A percentile compares a stretch with the other conserved stretches of the same genome.
These are phyloP conservation scores for Carassius gibelio DNA, from an alignment of 2,113 vertebrate species.

Conservation along the genomic window DNA sequence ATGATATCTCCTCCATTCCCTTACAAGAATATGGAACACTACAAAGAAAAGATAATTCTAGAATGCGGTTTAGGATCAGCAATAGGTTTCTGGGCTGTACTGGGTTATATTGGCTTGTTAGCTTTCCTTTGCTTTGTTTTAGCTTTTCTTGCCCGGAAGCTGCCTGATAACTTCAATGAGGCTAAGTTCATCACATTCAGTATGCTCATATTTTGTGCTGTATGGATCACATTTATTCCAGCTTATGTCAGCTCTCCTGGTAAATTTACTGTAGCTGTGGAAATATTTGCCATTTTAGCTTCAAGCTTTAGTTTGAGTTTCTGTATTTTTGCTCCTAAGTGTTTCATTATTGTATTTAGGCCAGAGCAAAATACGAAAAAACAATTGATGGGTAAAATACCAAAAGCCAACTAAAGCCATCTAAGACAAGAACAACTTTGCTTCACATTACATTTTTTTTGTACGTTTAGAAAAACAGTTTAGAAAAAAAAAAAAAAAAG, in stretches of 20 bases:
- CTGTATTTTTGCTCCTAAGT: slow-evolving; percentile 74
- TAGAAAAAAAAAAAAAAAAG: too few relatives aligned
- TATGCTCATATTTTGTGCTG: background rate
- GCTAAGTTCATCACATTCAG: background rate
- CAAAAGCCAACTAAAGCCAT: background rate
- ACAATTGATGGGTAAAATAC: slow-evolving; percentile 46
- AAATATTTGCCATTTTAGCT: background rate
- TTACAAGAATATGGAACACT: slow-evolving; percentile 59
- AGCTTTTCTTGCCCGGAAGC: background rate
- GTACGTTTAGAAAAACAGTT: too few relatives aligned
- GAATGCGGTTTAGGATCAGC: slow-evolving; percentile 68
- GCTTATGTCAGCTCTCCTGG: background rate
- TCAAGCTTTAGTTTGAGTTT: slow-evolving; percentile 63
- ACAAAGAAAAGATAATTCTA: slow-evolving; percentile 66
- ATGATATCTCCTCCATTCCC: slow-evolving; percentile 65
- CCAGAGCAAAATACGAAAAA: slow-evolving; percentile 52
- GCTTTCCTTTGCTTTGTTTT: slow-evolving; percentile 59
- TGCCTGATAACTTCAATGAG: background rate
- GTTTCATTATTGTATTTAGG: slow-evolving; percentile 72
- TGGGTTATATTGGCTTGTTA: slow-evolving; percentile 69
- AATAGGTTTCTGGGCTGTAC: slow-evolving; percentile 68
- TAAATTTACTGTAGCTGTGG: background rate
- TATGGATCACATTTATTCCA: background rate
- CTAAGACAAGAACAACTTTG: too few relatives aligned
- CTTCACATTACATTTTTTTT: too few relatives aligned